A percentile compares a stretch with the other conserved stretches of the same genome.
Conservation (phyloP, 2,113 vertebrate genomes). For the Callithrix jacchus region DNA sequence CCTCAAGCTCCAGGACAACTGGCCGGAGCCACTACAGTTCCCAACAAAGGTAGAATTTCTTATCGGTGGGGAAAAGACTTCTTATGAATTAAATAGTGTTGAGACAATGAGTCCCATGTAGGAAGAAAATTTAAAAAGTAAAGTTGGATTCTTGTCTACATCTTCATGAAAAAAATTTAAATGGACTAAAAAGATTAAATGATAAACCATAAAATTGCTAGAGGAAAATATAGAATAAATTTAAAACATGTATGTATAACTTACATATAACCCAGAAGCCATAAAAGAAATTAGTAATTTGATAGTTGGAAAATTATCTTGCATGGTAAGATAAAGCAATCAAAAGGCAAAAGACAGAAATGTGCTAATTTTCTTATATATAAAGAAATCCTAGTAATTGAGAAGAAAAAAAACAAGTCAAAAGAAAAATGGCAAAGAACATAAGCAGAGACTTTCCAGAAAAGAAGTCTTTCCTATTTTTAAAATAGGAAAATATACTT, state of each 20-base stretch:
- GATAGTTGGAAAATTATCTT: slow-evolving; percentile 5
- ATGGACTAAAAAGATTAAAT: neutral
- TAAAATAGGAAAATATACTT: neutral
- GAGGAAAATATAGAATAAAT: slow-evolving; percentile 10
- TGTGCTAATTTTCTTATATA: neutral
- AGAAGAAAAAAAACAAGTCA: slow-evolving; percentile 6
- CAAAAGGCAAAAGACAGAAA: neutral
- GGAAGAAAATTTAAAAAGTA: neutral
- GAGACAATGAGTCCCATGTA: neutral
- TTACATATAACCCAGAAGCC: neutral
- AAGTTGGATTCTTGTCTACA: neutral
- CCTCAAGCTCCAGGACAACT: too few relatives aligned
- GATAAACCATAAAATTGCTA: slow-evolving; percentile 25
- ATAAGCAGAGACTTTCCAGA: neutral
- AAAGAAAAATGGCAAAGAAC: neutral
- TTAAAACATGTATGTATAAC: neutral
- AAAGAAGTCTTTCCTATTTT: too few relatives aligned
- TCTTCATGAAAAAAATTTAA: neutral
- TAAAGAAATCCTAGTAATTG: neutral
- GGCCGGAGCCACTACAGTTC: too few relatives aligned
- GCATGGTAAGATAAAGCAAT: slow-evolving; percentile 27
- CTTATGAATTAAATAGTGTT: neutral
- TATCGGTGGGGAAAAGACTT: neutral
- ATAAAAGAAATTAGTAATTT: slow-evolving; percentile 38
- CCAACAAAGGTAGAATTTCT: neutral